phyloP scores from a whole-genome alignment of 1,140 invertebrate species.

The Micrasema longulum region DNA sequence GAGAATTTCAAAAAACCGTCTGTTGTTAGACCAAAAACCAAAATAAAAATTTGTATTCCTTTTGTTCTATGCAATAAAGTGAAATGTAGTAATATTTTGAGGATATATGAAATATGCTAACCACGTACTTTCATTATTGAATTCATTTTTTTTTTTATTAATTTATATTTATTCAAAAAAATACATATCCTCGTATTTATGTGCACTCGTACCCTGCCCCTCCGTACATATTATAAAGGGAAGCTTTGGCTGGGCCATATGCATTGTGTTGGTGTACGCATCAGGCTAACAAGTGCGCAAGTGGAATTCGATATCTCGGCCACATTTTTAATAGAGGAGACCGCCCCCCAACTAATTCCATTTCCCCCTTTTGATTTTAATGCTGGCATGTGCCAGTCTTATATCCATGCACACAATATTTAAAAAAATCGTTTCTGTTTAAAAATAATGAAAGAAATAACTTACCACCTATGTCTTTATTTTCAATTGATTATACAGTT shows the following conservation, averaged over 20 bases:
- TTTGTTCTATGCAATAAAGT: too few species aligned
- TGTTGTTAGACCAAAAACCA: too few species aligned
- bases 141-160: not conserved
- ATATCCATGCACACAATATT: too few species aligned
- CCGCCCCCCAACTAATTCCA: conserved; percentile 35
- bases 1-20: too few species aligned
- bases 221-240: conserved; percentile 1
- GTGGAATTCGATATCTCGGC: conserved; percentile 69
- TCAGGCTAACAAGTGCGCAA: conserved; percentile 61
- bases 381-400: conserved; percentile 24
- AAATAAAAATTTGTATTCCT: too few species aligned
- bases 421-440: too few species aligned
- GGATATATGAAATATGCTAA: too few species aligned
- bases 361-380: conserved; percentile 9
- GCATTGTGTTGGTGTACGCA: conserved; percentile 29
- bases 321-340: conserved; percentile 68
- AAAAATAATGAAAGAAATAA: too few species aligned
- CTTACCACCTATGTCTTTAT: too few species aligned
- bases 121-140: too few species aligned
- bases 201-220: not conserved
- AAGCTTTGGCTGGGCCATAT: conserved; percentile 15
- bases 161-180: not conserved
- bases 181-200: not conserved
- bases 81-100: too few species aligned
- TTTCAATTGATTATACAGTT: too few species aligned